phyloP scores from a whole-genome alignment of 2,797 vertebrate genomes.

The Cuculus canorus region DNA sequence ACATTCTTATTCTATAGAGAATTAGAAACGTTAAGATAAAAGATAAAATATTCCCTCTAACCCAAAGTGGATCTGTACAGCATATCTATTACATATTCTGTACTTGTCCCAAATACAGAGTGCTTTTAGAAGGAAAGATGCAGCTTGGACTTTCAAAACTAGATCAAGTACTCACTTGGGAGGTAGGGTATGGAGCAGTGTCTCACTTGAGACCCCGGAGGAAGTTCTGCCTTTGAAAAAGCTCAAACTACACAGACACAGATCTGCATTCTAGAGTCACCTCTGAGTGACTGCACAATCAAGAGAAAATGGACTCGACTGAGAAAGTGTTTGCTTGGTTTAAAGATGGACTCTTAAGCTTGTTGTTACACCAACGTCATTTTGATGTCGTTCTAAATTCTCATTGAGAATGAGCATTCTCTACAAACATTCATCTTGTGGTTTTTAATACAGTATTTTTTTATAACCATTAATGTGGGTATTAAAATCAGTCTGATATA shows the following conservation, averaged over 20 bases:
- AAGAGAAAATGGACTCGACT: neutral
- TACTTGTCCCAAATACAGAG: slow-evolving; percentile 8
- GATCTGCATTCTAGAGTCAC: neutral
- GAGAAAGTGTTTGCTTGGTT: neutral
- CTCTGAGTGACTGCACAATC: neutral
- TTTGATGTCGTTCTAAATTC: neutral
- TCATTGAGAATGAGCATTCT: neutral
- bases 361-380: neutral
- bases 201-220: neutral
- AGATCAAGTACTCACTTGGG: slow-evolving; percentile 7
- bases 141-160: slow-evolving; percentile 14
- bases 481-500: neutral
- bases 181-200: neutral
- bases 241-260: neutral
- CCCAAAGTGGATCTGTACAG: neutral
- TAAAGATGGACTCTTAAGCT: neutral
- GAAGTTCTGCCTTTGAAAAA: neutral
- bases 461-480: neutral
- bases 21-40: neutral
- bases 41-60: neutral
- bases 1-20: neutral
- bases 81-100: neutral
- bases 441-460: neutral
- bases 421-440: neutral
- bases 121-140: neutral